A percentile compares a stretch with the other conserved stretches of the same genome.
Evolutionary conservation across 2,797 vertebrate species (phyloP).

Genomic region (Semotilus atromaculatus): DNA sequence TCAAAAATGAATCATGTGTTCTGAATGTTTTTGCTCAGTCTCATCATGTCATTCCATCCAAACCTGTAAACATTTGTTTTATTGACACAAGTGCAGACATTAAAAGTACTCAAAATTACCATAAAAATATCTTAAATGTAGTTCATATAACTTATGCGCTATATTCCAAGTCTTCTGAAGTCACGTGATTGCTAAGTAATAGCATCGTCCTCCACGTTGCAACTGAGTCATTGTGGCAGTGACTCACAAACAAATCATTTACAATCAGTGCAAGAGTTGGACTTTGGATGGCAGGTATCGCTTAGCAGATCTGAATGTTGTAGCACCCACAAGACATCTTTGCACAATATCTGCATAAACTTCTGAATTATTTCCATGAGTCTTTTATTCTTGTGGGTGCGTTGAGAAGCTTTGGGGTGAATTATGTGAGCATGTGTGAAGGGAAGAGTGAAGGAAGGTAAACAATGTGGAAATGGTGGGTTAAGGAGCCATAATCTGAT

Average conservation of each 20-base stretch:
- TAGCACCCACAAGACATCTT: background rate
- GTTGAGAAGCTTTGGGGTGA: slow-evolving; percentile 52
- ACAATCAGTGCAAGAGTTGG: background rate
- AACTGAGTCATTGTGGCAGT: too few species aligned
- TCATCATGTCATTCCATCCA: slow-evolving; percentile 2
- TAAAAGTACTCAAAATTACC: background rate
- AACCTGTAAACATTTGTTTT: background rate
- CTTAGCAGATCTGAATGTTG: background rate
- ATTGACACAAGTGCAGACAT: background rate
- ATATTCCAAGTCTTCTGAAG: too few species aligned
- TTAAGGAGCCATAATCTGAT: slow-evolving; percentile 62
- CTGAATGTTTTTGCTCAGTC: background rate
- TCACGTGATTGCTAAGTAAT: too few species aligned
- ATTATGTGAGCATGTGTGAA: slow-evolving; percentile 51
- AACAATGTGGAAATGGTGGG: slow-evolving; percentile 59
- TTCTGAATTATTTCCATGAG: slow-evolving; percentile 24
- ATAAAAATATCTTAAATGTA: background rate
- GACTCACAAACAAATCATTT: too few species aligned
- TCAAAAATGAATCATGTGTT: background rate
- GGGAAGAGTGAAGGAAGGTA: slow-evolving; percentile 58
- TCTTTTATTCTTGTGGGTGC: slow-evolving; percentile 4
- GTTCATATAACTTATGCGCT: too few species aligned
- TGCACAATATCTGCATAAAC: background rate
- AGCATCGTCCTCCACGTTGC: too few species aligned
- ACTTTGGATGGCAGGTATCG: background rate